Base-by-base conservation (phyloP, 2,113 vertebrate species). In the Vanacampus margaritifer region DNA sequence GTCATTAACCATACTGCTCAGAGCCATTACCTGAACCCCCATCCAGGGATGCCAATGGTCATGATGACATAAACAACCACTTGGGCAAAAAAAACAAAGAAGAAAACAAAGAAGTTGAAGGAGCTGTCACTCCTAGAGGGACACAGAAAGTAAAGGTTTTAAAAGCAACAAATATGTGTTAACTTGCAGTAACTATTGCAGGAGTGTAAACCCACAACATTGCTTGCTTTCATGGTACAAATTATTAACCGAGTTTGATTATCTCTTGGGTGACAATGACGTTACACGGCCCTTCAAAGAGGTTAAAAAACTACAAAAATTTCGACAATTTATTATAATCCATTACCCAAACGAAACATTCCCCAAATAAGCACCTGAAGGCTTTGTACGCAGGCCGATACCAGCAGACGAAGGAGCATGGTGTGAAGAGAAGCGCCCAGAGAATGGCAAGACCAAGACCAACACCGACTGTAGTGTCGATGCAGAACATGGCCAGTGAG, bases 31-130 rank as follows among this genome's bases (percentile, higher is more conserved):
- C 97, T 95, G 94, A 97, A 99, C 0, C 97, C 97, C 93, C 94
- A 98, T 68, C 93, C 93, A 0, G 95, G 95, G 71, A 98, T 96
- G 24, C 97, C 97, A 0, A 99, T 95, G 1, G 95, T 93, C 92
- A 96, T 94, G 67, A 99, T 90, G 68, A 99, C 91, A 0, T 90
- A 96, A 39, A 94, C 39, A 19, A 94, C 79, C 0, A 95, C 93
- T 90, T 99, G 97, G 56, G 88, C 92, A 62, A 98, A 97, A 91
- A 97, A 99, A 73, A 99, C 71, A 86, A 99, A 99, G 93, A 99
- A 99, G 93, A 98, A 99, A 59, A 93, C 72, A 64, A 98, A 99
- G 90, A 98, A 99, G 84, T 96, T 98, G 95, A 99, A 98, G 39
- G 97, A 99, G 82, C 96, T 99, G 90, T 99, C 97, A 26, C 92